A percentile compares a stretch with the other conserved stretches of the same genome.
phyloP scores from a whole-genome alignment of 2,113 vertebrate genomes.

The Hippoglossus stenolepis region DNA sequence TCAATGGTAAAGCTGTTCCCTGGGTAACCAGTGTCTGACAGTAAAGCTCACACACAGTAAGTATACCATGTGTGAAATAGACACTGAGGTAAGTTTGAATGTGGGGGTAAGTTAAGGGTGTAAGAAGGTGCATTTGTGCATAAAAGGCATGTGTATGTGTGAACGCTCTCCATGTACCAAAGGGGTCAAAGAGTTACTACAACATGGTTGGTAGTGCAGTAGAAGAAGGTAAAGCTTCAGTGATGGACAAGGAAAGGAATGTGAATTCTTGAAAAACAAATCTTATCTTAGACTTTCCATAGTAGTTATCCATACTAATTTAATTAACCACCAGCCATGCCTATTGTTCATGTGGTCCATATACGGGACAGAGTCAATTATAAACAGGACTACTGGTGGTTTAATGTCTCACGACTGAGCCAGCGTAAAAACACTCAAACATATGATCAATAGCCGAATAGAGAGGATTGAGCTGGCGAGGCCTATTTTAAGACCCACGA shows the following conservation, averaged over 20 bases:
- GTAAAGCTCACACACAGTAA: slow-evolving; percentile 15
- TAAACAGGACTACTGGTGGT: neutral
- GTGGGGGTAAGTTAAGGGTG: too few species aligned
- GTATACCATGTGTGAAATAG: slow-evolving; percentile 1
- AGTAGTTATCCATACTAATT: too few species aligned
- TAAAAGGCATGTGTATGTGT: slow-evolving; percentile 9
- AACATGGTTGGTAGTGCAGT: slow-evolving; percentile 3
- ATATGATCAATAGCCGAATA: too few species aligned
- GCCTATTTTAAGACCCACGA: neutral
- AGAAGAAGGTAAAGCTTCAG: slow-evolving; percentile 11
- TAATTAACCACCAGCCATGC: too few species aligned
- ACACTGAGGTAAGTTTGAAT: neutral
- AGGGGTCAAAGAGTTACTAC: slow-evolving; percentile 19
- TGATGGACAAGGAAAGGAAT: neutral
- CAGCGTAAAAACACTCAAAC: too few species aligned
- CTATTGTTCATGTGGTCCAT: too few species aligned
- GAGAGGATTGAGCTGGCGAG: too few species aligned
- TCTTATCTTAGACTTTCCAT: too few species aligned
- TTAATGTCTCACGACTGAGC: neutral
- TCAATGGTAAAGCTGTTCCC: slow-evolving; percentile 15
- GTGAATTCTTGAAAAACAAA: too few species aligned
- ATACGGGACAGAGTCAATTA: too few species aligned
- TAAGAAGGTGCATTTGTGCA: neutral
- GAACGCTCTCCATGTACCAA: neutral
- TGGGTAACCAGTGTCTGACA: slow-evolving; percentile 25